Conservation (phyloP, 1,140 invertebrate genomes). For the Sitophilus oryzae region DNA sequence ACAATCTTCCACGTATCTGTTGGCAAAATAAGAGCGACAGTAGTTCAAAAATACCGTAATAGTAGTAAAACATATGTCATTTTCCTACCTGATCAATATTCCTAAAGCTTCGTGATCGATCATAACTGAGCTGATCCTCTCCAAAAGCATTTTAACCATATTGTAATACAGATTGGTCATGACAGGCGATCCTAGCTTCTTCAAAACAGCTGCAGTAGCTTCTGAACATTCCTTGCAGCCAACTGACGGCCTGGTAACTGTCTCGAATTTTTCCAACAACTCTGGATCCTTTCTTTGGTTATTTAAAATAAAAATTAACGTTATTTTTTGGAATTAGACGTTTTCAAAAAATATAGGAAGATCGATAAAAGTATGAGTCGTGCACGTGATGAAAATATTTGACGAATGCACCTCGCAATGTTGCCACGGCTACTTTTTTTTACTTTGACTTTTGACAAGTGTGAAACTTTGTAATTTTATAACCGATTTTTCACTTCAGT, state of each 20-base stretch:
- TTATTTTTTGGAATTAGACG: too few relatives aligned
- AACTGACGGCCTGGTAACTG: conserved; percentile 78
- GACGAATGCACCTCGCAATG: too few relatives aligned
- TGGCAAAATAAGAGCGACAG: neutral
- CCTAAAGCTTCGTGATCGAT: conserved; percentile 83
- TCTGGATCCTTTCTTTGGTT: conserved; percentile 52
- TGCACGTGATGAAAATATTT: too few relatives aligned
- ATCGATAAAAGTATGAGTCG: too few relatives aligned
- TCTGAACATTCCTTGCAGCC: conserved; percentile 87
- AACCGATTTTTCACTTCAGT: too few relatives aligned
- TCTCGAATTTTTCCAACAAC: conserved; percentile 80
- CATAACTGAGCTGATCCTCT: conserved; percentile 91
- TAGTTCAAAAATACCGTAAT: too few relatives aligned
- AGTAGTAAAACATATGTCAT: neutral
- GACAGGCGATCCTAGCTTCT: conserved; percentile 87
- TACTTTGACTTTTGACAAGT: too few relatives aligned
- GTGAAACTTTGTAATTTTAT: too few relatives aligned
- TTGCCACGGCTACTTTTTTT: too few relatives aligned
- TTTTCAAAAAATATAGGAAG: too few relatives aligned
- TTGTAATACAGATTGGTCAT: conserved; percentile 95
- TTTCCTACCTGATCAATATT: conserved; percentile 52
- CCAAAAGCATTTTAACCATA: conserved; percentile 85
- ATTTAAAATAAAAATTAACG: neutral
- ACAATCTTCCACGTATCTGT: conserved; percentile 61
- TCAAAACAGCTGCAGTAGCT: conserved; percentile 76